These are phyloP conservation scores for Dermochelys coriacea DNA, from an alignment of 2,797 vertebrate species.

Conservation along the genomic window DNA sequence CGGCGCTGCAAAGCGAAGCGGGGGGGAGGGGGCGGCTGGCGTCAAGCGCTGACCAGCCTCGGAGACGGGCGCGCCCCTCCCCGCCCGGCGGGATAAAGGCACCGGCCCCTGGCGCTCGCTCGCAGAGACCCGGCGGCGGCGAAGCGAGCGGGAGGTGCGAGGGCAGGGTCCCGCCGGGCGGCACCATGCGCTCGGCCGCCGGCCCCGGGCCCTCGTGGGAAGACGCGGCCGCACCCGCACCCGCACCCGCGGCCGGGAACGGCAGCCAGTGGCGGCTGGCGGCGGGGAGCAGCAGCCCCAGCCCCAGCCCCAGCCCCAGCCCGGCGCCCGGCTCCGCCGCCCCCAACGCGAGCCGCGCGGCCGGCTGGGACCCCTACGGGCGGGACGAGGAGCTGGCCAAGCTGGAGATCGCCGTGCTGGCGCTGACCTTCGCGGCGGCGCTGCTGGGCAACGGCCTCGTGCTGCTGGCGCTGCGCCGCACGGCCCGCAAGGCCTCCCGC, in stretches of 20 bases:
- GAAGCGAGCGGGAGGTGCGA: neutral
- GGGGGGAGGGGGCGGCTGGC: neutral
- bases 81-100: slow-evolving; percentile 25
- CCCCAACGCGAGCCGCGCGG: slow-evolving; percentile 61
- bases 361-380: slow-evolving; percentile 79
- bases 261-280: slow-evolving; percentile 22
- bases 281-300: slow-evolving; percentile 14
- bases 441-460: slow-evolving; percentile 93
- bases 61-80: neutral
- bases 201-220: neutral
- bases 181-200: neutral
- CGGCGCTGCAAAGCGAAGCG: neutral
- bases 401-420: slow-evolving; percentile 92
- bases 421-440: slow-evolving; percentile 91
- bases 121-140: fast-evolving
- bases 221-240: neutral
- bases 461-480: slow-evolving; percentile 91
- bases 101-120: neutral
- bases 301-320: slow-evolving; percentile 44
- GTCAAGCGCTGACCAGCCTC: slow-evolving; percentile 5
- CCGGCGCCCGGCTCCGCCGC: slow-evolving; percentile 55
- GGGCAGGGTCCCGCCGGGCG: neutral
- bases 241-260: slow-evolving; percentile 37
- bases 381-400: slow-evolving; percentile 94
- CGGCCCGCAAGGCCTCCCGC: slow-evolving; percentile 93